Conservation (phyloP, 2,113 vertebrate species). For the Eubucco bourcierii region DNA sequence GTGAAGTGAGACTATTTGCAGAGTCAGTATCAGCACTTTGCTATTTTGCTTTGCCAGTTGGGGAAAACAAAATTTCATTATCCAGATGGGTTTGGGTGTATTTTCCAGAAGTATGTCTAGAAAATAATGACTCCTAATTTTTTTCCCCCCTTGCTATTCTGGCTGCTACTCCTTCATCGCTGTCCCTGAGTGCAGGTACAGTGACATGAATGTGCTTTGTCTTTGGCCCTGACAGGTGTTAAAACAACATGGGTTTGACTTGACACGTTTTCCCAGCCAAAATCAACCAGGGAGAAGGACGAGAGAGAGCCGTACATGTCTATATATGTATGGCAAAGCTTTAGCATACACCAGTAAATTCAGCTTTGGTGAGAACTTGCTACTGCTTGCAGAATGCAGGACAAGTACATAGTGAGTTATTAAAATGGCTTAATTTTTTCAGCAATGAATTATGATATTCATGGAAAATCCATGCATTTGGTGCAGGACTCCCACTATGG, state of each 20-base stretch:
- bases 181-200: neutral
- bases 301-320: neutral
- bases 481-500: neutral
- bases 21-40: neutral
- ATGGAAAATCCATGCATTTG: neutral
- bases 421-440: neutral
- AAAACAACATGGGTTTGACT: neutral
- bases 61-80: neutral
- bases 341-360: neutral
- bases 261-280: neutral
- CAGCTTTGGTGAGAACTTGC: neutral
- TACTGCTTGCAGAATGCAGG: neutral
- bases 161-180: neutral
- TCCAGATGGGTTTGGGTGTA: neutral
- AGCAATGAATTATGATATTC: neutral
- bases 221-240: neutral
- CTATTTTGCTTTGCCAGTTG: neutral
- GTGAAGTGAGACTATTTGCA: conserved; percentile 30
- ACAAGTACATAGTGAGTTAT: neutral
- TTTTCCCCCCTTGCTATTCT: neutral
- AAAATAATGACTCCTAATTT: neutral
- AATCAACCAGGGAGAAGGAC: neutral
- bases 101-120: neutral
- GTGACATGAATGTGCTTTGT: neutral
- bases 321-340: neutral